Percentiles rank a stretch among this genome's conserved stretches.
Evolutionary conservation across 1,140 invertebrate species (phyloP).

Genomic region (Ips nitidus): DNA sequence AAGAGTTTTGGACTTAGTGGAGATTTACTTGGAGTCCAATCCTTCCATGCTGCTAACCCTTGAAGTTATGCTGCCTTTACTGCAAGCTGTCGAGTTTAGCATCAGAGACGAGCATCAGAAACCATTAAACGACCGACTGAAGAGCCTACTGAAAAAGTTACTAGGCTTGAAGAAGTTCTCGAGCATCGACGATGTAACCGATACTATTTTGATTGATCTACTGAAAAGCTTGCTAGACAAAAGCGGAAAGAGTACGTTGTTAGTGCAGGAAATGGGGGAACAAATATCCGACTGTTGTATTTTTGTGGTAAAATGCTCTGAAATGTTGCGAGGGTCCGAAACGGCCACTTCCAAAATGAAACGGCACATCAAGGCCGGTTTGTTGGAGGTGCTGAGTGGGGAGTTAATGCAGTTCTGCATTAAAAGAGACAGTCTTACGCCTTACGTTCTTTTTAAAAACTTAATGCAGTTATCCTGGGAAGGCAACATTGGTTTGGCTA

Average conservation of each 20-base stretch:
- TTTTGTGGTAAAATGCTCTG: slow-evolving; percentile 65
- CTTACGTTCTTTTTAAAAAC: slow-evolving; percentile 65
- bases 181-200: slow-evolving; percentile 58
- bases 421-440: slow-evolving; percentile 64
- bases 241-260: slow-evolving; percentile 61
- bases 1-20: slow-evolving; percentile 68
- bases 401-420: slow-evolving; percentile 61
- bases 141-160: slow-evolving; percentile 63
- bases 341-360: slow-evolving; percentile 49
- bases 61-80: slow-evolving; percentile 67
- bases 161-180: slow-evolving; percentile 63
- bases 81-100: slow-evolving; percentile 65
- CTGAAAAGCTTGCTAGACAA: slow-evolving; percentile 64
- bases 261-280: slow-evolving; percentile 68
- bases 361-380: slow-evolving; percentile 45
- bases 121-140: slow-evolving; percentile 64
- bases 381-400: slow-evolving; percentile 57
- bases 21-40: slow-evolving; percentile 68
- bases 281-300: slow-evolving; percentile 66
- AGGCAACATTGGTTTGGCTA: slow-evolving; percentile 60
- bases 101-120: slow-evolving; percentile 68
- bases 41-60: slow-evolving; percentile 65
- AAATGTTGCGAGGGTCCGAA: slow-evolving; percentile 50
- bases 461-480: slow-evolving; percentile 64
- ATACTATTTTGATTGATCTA: slow-evolving; percentile 59